These are phyloP conservation scores for Acanthopleura granulata DNA, from an alignment of 2,888 invertebrate genomes.

Conservation along the genomic window DNA sequence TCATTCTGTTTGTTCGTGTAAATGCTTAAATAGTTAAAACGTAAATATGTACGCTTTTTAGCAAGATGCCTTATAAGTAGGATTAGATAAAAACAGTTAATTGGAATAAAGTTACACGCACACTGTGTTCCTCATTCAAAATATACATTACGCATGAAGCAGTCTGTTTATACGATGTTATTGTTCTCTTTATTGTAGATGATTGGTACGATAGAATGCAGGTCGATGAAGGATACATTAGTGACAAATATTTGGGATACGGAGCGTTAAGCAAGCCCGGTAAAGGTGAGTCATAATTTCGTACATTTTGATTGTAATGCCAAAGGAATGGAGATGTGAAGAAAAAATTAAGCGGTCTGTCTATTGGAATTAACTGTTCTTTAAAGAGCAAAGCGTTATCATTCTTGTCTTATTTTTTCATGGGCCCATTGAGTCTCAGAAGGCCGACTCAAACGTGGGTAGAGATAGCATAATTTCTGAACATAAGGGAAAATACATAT, in stretches of 20 bases:
- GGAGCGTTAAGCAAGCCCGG: background rate
- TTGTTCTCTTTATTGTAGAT: background rate
- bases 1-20: too few species aligned
- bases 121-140: too few species aligned
- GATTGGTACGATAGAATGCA: constrained; percentile 8
- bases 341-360: background rate
- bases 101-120: too few species aligned
- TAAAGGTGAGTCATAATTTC: background rate
- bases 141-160: too few species aligned
- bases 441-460: too few species aligned
- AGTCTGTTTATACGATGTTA: background rate
- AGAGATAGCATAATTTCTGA: too few species aligned
- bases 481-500: too few species aligned
- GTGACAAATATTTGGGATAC: background rate
- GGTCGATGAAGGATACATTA: background rate
- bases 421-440: too few species aligned
- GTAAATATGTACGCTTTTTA: background rate
- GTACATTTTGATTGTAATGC: background rate
- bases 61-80: background rate
- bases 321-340: background rate
- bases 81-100: too few species aligned
- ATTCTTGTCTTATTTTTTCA: too few species aligned
- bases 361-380: background rate
- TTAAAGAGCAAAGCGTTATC: background rate
- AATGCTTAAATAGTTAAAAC: too few species aligned